Evolutionary conservation across 2,113 vertebrate species (phyloP).

Genomic region (Sylvia atricapilla): DNA sequence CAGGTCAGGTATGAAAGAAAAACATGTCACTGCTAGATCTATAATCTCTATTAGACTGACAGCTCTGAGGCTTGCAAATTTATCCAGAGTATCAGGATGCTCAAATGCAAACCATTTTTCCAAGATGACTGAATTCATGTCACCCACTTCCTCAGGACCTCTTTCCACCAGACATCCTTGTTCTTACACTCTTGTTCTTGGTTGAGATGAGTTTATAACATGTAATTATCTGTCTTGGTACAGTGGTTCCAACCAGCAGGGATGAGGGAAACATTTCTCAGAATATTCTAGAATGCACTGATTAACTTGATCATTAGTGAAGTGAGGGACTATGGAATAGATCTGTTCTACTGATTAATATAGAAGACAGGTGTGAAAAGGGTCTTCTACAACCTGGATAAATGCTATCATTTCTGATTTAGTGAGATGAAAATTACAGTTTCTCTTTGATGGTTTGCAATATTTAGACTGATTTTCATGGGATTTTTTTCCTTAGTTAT

Average conservation of each 20-base stretch:
- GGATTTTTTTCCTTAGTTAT: neutral
- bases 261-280: neutral
- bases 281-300: neutral
- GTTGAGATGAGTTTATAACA: neutral
- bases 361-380: neutral
- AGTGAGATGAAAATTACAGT: neutral
- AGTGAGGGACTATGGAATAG: neutral
- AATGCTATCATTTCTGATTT: neutral
- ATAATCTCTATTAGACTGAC: neutral
- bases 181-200: neutral
- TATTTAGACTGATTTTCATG: neutral
- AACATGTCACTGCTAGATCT: neutral
- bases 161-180: neutral
- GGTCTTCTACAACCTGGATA: neutral
- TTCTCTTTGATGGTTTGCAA: neutral
- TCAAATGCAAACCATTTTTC: neutral
- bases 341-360: neutral
- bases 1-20: neutral
- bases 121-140: neutral
- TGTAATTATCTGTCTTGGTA: neutral
- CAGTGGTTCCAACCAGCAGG: neutral
- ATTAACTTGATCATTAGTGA: neutral
- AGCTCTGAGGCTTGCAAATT: neutral
- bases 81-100: neutral
- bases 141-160: neutral